These are phyloP conservation scores for Athalia cordata DNA, from an alignment of 2,888 invertebrate species.

Conservation along the genomic window DNA sequence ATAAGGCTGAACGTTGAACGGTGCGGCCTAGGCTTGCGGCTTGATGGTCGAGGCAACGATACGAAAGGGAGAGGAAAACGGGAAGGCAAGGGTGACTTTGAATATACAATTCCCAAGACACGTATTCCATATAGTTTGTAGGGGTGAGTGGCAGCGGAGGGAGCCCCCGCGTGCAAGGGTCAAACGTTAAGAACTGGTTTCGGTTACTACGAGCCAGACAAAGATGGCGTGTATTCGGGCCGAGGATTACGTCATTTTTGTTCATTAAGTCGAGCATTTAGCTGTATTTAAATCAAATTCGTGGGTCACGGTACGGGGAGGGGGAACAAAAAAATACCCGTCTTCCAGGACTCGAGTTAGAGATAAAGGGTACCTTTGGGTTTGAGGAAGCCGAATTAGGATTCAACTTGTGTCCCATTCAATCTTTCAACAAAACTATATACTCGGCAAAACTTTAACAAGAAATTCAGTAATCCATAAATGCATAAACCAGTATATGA, in stretches of 20 bases:
- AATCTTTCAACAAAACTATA: too few species aligned
- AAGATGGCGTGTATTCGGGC: constrained; percentile 33
- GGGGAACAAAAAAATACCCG: not conserved
- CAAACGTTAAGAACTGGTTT: constrained; percentile 56
- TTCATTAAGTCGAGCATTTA: constrained; percentile 23
- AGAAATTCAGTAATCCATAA: not conserved
- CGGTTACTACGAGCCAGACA: constrained; percentile 15
- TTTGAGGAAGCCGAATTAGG: too few species aligned
- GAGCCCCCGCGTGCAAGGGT: constrained; percentile 50
- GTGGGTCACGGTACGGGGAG: not conserved
- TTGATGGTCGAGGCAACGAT: constrained; percentile 35
- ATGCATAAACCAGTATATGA: not conserved
- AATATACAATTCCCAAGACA: constrained; percentile 48
- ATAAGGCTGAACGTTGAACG: constrained; percentile 55
- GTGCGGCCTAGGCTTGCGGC: constrained; percentile 47
- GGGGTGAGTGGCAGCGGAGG: constrained; percentile 10
- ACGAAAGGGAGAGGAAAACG: constrained; percentile 33
- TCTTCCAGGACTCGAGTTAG: not conserved
- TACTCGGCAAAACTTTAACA: too few species aligned
- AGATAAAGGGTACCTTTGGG: not conserved
- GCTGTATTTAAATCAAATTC: not conserved
- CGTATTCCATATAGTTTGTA: constrained; percentile 36
- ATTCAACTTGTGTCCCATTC: too few species aligned
- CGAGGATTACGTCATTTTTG: constrained; percentile 28
- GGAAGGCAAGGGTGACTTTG: constrained; percentile 52